Evolutionary conservation across 35 echinoderm and acorn worm species (phyloP).

Genomic region (Strongylocentrotus purpuratus): DNA sequence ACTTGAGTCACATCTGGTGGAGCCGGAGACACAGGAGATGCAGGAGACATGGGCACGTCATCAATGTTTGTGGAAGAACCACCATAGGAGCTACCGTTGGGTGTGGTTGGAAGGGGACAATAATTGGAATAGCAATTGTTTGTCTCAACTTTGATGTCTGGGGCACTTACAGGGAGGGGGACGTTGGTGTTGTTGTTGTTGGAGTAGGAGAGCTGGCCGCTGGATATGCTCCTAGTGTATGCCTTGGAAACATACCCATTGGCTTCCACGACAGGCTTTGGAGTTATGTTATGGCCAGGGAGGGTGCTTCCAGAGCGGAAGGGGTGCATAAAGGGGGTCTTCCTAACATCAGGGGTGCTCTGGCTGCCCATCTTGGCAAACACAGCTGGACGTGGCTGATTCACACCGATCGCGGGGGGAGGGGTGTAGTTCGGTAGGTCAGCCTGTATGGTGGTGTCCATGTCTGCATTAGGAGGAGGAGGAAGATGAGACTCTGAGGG

Average conservation of each 20-base stretch:
- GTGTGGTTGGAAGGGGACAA: constrained; percentile 37
- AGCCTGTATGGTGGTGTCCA: constrained; percentile 48
- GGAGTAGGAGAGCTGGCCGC: constrained; percentile 52
- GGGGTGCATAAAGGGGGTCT: background rate
- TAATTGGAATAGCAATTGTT: constrained; percentile 46
- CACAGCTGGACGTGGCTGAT: background rate
- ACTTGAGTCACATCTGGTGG: constrained; percentile 21
- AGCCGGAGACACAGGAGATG: background rate
- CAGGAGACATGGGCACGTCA: background rate
- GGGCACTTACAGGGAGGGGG: background rate
- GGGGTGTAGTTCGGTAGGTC: constrained; percentile 62
- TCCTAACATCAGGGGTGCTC: background rate
- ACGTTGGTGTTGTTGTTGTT: constrained; percentile 42
- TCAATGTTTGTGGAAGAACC: background rate
- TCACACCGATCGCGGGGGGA: constrained; percentile 31
- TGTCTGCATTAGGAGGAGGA: constrained; percentile 43
- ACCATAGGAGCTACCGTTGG: constrained; percentile 22
- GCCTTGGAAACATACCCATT: constrained; percentile 1
- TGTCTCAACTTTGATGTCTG: constrained; percentile 13
- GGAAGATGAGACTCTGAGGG: constrained; percentile 53
- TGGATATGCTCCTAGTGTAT: background rate
- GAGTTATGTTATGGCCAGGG: constrained; percentile 46
- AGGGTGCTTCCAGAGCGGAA: constrained; percentile 45
- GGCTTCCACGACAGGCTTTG: constrained; percentile 39
- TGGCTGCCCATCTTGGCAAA: background rate